Percentiles rank a stretch among this genome's conserved stretches.
Conservation (phyloP, 1,140 invertebrate genomes). For the Holcopasites calliopsidis region DNA sequence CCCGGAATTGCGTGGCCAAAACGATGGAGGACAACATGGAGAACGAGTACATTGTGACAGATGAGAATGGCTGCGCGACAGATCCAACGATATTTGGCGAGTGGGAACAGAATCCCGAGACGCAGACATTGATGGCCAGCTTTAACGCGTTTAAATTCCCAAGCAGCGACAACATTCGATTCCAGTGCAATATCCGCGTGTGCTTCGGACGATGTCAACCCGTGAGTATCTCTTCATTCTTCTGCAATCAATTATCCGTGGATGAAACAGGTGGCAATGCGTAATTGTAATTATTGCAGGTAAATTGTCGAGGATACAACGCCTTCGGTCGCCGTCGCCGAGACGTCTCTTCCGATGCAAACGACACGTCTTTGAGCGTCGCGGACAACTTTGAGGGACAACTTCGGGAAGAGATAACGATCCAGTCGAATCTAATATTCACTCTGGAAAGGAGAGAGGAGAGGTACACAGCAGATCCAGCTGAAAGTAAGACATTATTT, state of each 20-base stretch:
- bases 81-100: constrained; percentile 95
- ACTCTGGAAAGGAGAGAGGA: constrained; percentile 91
- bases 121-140: constrained; percentile 89
- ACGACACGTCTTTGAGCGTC: constrained; percentile 81
- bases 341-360: constrained; percentile 82
- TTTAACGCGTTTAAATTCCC: constrained; percentile 99
- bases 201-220: constrained; percentile 97
- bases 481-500: constrained; percentile 82
- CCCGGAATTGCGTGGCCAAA: constrained; percentile 94
- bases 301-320: constrained; percentile 94
- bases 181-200: constrained; percentile 97
- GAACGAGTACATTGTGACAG: constrained; percentile 95
- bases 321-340: constrained; percentile 90
- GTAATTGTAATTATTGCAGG: constrained; percentile 77
- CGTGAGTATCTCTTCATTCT: constrained; percentile 80
- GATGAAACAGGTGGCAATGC: neutral
- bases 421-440: constrained; percentile 94
- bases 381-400: constrained; percentile 87
- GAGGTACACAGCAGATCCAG: constrained; percentile 81
- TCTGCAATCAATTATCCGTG: neutral
- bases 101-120: constrained; percentile 93
- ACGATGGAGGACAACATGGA: constrained; percentile 94
- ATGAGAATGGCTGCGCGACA: constrained; percentile 95
- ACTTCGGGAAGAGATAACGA: constrained; percentile 94
- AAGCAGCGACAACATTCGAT: constrained; percentile 95